Evolutionary conservation across 2,113 vertebrate species (phyloP).

Genomic region (Centropus unirufus): DNA sequence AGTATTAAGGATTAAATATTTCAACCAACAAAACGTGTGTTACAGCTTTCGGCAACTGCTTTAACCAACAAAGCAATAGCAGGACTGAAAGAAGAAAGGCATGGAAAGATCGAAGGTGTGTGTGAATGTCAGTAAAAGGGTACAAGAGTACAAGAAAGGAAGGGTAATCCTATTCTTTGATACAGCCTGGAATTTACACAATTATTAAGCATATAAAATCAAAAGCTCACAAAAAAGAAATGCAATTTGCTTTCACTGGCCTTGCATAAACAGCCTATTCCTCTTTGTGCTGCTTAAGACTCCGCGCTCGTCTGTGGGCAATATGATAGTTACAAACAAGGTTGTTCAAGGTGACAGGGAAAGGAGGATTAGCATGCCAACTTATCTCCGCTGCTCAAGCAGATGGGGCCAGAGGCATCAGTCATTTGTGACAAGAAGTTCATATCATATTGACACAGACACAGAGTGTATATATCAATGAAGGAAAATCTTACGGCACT

Average conservation of each 20-base stretch:
- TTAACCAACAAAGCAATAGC: neutral
- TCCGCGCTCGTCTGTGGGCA: slow-evolving; percentile 4
- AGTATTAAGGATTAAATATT: neutral
- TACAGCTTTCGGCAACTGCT: neutral
- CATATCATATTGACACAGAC: slow-evolving; percentile 67
- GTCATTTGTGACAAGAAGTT: slow-evolving; percentile 12
- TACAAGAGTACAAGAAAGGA: neutral
- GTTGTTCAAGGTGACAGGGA: slow-evolving; percentile 56
- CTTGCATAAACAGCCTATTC: neutral
- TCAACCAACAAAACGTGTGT: neutral
- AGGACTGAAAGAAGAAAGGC: neutral
- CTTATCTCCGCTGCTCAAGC: slow-evolving; percentile 33
- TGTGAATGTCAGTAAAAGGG: neutral
- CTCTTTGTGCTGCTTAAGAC: neutral
- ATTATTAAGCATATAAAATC: slow-evolving; percentile 3
- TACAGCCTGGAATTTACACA: neutral
- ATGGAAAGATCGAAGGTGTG: neutral
- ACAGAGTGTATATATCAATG: neutral
- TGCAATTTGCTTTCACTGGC: neutral
- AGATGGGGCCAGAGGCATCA: slow-evolving; percentile 28
- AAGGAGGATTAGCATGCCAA: slow-evolving; percentile 50
- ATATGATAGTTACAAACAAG: slow-evolving; percentile 13
- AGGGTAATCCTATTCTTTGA: neutral
- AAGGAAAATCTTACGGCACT: neutral
- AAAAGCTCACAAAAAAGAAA: slow-evolving; percentile 2